Evolutionary conservation across 2,888 invertebrate species (phyloP), one percentile per base, ranked within the genome.

Genomic region (Drosophila vallismaia): DNA sequence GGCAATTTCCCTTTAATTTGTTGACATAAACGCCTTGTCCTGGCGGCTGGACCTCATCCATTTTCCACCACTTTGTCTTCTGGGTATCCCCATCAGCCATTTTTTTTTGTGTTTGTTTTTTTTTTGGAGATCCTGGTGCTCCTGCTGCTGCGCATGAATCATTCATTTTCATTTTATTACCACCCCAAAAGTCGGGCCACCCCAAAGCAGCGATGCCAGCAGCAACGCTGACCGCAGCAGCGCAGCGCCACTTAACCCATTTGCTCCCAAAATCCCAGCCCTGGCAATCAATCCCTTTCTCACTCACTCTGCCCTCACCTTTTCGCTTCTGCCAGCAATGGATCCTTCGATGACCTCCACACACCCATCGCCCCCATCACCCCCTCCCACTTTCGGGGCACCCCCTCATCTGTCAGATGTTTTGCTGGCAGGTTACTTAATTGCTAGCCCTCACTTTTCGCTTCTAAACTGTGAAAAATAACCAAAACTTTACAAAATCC

Each of bases 341-440:
- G 26, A 59, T 33, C 60, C 59, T 40, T 48, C 59, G 31, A 31
- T 48, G 24, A 24, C 50, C 31, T 33, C 14, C 9, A 8, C 3
- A 3, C 24, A 1, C 19, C 4, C 31, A 2, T 5, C 2, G 19
- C 36, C 12, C 28, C n/a, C 40, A 42, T 8, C 44, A n/a, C n/a
- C n/a, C n/a, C n/a, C 42, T 31, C 5, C 29, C 42, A 42, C 36
- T 12, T 36, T 26, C 24, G 36, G 36, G 12, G 24, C 46, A 7
- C 44, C 50, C 59, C 38, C 44, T 44, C 49, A 56, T 55, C 72
- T 76, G 88, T 89, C 88, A 88, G 86, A 86, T 89, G 85, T 76
- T 81, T 79, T 76, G 82, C 86, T 90, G 90, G 90, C 90, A 90
- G 90, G 83, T 90, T 89, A 82, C 89, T 90, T 90, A 90, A 90